These are phyloP conservation scores for Psettodes erumei DNA, from an alignment of 2,113 vertebrate species.

Conservation along the genomic window DNA sequence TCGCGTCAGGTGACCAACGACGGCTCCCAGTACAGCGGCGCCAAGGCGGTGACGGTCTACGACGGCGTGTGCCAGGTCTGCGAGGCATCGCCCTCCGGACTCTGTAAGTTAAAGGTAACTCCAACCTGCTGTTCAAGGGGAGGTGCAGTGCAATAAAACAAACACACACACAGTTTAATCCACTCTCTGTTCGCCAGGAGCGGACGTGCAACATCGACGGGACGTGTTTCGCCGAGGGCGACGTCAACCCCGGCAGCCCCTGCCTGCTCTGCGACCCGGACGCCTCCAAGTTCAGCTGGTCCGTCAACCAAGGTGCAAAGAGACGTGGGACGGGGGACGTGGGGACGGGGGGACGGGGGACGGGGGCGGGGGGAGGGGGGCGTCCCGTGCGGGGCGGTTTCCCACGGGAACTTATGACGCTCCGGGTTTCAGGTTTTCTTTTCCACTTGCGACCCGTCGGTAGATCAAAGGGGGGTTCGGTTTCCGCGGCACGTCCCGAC, in stretches of 20 bases:
- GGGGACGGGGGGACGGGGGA: too few species aligned
- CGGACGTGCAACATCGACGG: constrained; percentile 82
- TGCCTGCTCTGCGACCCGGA: constrained; percentile 81
- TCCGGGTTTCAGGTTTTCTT: too few species aligned
- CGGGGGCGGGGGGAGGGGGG: too few species aligned
- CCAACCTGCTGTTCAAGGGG: too few species aligned
- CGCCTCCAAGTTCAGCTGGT: constrained; percentile 81
- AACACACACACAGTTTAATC: not conserved
- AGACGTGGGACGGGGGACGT: too few species aligned
- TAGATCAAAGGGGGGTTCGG: constrained; percentile 60
- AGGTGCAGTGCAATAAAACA: too few species aligned
- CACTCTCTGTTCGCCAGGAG: constrained; percentile 67
- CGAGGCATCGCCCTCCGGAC: constrained; percentile 73
- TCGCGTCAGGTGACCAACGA: constrained; percentile 84
- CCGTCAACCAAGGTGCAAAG: constrained; percentile 83
- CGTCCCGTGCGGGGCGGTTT: too few species aligned
- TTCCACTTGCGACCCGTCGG: not conserved
- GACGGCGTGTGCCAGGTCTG: constrained; percentile 85
- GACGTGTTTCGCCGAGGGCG: constrained; percentile 81
- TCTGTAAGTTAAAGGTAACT: constrained; percentile 91
- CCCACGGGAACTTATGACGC: too few species aligned
- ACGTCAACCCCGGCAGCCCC: constrained; percentile 77
- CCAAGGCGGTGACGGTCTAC: constrained; percentile 83
- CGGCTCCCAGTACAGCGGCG: constrained; percentile 82
- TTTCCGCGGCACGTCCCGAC: constrained; percentile 60